These are phyloP conservation scores for Pungitius pungitius DNA, from an alignment of 2,113 vertebrate species.

Conservation along the genomic window DNA sequence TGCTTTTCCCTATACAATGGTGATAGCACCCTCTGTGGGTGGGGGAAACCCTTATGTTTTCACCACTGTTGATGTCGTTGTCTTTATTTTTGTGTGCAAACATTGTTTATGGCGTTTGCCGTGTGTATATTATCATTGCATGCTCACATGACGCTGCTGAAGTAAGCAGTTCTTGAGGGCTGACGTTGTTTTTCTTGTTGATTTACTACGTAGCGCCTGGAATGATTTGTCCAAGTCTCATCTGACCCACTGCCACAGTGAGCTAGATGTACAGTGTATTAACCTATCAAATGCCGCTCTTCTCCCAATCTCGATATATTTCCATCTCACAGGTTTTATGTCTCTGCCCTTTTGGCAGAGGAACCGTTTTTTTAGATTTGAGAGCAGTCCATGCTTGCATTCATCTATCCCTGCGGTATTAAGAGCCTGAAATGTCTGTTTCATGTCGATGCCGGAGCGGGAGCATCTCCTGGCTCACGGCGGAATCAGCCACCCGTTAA, in stretches of 20 bases:
- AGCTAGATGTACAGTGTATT: constrained; percentile 44
- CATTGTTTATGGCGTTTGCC: neutral
- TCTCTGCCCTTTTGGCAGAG: neutral
- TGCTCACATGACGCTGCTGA: constrained; percentile 40
- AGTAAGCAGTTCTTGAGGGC: constrained; percentile 44
- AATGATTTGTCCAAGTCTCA: constrained; percentile 43
- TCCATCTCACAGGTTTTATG: neutral
- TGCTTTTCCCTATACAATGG: constrained; percentile 16
- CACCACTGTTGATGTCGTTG: neutral
- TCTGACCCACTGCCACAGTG: constrained; percentile 73
- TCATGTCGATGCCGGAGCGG: constrained; percentile 9
- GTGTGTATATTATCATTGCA: neutral
- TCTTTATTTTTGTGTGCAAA: constrained; percentile 1
- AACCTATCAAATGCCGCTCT: constrained; percentile 10
- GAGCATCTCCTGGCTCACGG: constrained; percentile 28
- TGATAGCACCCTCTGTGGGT: constrained; percentile 5
- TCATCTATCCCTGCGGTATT: neutral
- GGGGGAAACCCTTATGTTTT: constrained; percentile 8
- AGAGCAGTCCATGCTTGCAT: neutral
- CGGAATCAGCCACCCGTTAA: constrained; percentile 57
- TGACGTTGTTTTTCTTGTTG: constrained; percentile 63
- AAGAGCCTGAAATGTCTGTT: neutral
- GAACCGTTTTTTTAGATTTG: neutral
- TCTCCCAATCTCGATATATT: neutral
- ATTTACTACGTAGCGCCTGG: constrained; percentile 45